phyloP scores from a whole-genome alignment of 64 coral and sea anemone genomes.

The Cladopsammia gracilis region DNA sequence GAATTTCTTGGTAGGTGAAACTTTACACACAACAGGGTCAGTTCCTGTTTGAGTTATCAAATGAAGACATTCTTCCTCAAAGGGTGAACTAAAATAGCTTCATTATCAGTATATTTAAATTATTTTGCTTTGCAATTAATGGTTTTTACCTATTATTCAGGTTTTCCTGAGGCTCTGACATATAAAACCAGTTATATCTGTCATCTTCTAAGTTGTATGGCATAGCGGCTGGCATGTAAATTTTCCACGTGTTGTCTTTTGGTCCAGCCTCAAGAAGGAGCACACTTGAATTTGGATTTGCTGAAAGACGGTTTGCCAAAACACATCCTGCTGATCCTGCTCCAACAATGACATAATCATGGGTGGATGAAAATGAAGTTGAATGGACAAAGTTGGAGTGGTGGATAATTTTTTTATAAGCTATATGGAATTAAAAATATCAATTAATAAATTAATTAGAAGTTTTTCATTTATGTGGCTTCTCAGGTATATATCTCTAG shows the following conservation, averaged over 20 bases:
- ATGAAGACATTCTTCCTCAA: too few species aligned
- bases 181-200: slow-evolving; percentile 66
- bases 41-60: too few species aligned
- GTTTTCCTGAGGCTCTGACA: slow-evolving; percentile 49
- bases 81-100: too few species aligned
- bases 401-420: too few species aligned
- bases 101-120: too few species aligned
- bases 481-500: too few species aligned
- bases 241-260: slow-evolving; percentile 52
- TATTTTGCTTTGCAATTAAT: not conserved
- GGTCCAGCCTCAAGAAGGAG: slow-evolving; percentile 68
- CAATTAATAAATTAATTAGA: too few species aligned
- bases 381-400: not conserved
- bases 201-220: slow-evolving; percentile 43
- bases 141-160: slow-evolving; percentile 44
- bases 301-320: slow-evolving; percentile 63
- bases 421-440: too few species aligned
- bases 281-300: slow-evolving; percentile 7
- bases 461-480: too few species aligned
- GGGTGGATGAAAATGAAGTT: slow-evolving; percentile 37
- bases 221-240: slow-evolving; percentile 57
- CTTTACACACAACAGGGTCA: too few species aligned
- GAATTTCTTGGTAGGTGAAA: too few species aligned
- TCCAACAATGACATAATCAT: slow-evolving; percentile 71
- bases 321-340: slow-evolving; percentile 73